Conservation (phyloP, 2,888 invertebrate species). For the Parnassius mnemosyne region DNA sequence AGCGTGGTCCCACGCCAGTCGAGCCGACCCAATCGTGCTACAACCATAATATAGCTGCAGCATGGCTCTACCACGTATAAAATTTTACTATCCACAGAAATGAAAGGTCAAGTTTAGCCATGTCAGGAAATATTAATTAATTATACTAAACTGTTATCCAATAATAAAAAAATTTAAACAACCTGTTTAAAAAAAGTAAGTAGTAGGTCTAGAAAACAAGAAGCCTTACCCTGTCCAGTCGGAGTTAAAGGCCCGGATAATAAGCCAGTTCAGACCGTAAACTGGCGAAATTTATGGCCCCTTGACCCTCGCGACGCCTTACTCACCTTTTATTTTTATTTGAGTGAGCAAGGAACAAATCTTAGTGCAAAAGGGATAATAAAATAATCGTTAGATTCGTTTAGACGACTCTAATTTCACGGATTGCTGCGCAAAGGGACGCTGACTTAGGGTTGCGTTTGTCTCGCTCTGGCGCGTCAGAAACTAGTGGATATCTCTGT, state of each 20-base stretch:
- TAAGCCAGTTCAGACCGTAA: slow-evolving; percentile 71
- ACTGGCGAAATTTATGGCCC: slow-evolving; percentile 68
- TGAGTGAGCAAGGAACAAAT: slow-evolving; percentile 81
- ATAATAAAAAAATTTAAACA: too few relatives aligned
- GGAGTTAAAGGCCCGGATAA: slow-evolving; percentile 71
- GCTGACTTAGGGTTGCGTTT: slow-evolving; percentile 51
- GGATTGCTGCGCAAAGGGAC: slow-evolving; percentile 77
- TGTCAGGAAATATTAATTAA: too few relatives aligned
- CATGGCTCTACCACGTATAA: too few relatives aligned
- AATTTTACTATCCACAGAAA: too few relatives aligned
- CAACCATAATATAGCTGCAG: too few relatives aligned
- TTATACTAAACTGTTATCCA: too few relatives aligned
- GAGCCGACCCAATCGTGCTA: too few relatives aligned
- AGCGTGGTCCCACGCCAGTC: too few relatives aligned
- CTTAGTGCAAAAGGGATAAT: slow-evolving; percentile 80
- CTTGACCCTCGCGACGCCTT: slow-evolving; percentile 75
- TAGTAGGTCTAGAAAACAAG: slow-evolving; percentile 5
- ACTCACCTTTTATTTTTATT: slow-evolving; percentile 81
- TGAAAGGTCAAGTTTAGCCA: too few relatives aligned
- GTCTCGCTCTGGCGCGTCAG: slow-evolving; percentile 44
- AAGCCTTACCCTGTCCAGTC: slow-evolving; percentile 35
- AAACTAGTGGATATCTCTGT: slow-evolving; percentile 41
- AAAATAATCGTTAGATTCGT: slow-evolving; percentile 81
- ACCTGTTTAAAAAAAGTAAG: background rate
- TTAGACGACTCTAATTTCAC: slow-evolving; percentile 80